Evolutionary conservation across 2,797 vertebrate genomes (phyloP).

Genomic region (Carcharodon carcharias): DNA sequence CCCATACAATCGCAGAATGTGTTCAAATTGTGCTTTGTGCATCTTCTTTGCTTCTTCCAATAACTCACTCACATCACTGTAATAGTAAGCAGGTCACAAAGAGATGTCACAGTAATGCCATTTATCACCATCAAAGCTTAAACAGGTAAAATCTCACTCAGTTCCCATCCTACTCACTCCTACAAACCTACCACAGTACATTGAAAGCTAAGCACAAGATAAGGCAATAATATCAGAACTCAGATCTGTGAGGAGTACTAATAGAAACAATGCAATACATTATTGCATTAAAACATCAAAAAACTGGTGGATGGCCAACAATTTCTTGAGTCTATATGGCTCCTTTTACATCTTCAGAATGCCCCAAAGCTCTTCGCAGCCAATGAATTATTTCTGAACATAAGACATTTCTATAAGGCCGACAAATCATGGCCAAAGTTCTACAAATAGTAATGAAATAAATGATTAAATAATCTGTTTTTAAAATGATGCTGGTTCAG

Average conservation of each 20-base stretch:
- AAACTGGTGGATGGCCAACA: not conserved
- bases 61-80: not conserved
- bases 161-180: not conserved
- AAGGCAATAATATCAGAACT: not conserved
- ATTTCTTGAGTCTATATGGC: not conserved
- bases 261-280: not conserved
- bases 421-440: not conserved
- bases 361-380: not conserved
- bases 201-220: not conserved
- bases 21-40: constrained; percentile 16
- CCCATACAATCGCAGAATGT: not conserved
- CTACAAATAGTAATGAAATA: not conserved
- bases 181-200: not conserved
- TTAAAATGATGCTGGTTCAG: not conserved
- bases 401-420: not conserved
- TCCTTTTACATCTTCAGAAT: not conserved
- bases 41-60: constrained; percentile 1
- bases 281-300: not conserved
- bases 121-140: not conserved
- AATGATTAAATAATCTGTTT: not conserved
- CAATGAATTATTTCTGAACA: not conserved
- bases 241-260: not conserved
- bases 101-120: not conserved
- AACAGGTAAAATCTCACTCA: not conserved
- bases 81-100: not conserved